Evolutionary conservation across 2,888 invertebrate species (phyloP), one percentile per base, ranked within the genome.

Genomic region (Volucella zonaria): DNA sequence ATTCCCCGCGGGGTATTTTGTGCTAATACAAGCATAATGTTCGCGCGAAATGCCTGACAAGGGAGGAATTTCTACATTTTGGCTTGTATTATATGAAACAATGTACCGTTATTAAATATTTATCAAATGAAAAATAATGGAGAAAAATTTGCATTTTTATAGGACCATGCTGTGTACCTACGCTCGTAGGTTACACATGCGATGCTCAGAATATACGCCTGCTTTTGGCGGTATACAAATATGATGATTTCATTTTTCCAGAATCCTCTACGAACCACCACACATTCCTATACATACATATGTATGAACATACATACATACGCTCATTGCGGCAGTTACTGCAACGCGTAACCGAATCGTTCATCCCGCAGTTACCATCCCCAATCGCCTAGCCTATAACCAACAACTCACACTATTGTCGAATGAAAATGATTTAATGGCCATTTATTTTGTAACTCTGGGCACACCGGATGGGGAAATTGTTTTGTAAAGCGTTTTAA

Each of bases 81-180:
- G 80, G 70, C 75, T 56, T 75, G 75, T 67, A 71, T 85, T 76
- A 85, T 80, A 70, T 80, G 66, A 75, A 71, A 85, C 80, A 85
- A 85, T 80, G 80, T 85, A 80, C 75, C 66, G 75, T 80, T 76
- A 85, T 85, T 80, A 85, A 80, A 85, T 85, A 85, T 85, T 76
- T 85, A 85, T 85, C 75, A 85, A 85, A 85, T 85, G 80, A 76
- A 75, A 85, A 80, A 76, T 85, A 75, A 85, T 85, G 75, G 54
- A 51, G 49, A 76, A 67, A 83, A 83, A 85, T 85, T 85, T 80
- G 76, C 83, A 85, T 85, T 85, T 85, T 85, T 85, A 85, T 80
- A 85, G 80, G 76, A 49, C 76, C 64, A 59, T 38, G 52, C 80
- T 80, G 74, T 59, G 47, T 67, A 66, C 67, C 62, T 78, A 45